These are phyloP conservation scores for Prunella fulvescens DNA, from an alignment of 2,113 vertebrate genomes.

Conservation along the genomic window DNA sequence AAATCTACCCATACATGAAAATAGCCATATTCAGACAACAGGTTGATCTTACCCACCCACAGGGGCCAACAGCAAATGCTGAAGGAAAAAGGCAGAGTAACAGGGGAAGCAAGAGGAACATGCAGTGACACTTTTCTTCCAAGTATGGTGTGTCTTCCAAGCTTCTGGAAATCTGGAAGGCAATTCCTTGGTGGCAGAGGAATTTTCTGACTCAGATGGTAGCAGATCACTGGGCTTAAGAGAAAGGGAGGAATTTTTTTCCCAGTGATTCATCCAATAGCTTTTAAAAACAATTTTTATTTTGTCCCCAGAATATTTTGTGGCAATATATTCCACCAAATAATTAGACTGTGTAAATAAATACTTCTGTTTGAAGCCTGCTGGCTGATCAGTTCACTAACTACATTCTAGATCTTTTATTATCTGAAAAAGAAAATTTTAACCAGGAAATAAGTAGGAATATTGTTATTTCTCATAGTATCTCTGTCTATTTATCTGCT, in stretches of 20 bases:
- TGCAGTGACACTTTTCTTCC: background rate
- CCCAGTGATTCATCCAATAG: background rate
- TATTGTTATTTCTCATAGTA: background rate
- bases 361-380: background rate
- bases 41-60: background rate
- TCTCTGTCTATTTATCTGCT: background rate
- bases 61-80: background rate
- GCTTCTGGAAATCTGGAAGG: background rate
- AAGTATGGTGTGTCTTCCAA: background rate
- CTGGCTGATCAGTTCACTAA: background rate
- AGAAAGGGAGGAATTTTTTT: background rate
- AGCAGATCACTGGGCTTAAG: background rate
- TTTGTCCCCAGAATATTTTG: background rate
- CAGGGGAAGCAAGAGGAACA: background rate
- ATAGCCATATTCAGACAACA: background rate
- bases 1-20: background rate
- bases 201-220: constrained; percentile 36
- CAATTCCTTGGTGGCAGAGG: background rate
- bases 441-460: background rate
- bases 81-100: background rate
- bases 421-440: background rate
- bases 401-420: background rate
- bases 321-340: background rate
- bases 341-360: background rate
- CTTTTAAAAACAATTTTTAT: background rate